phyloP scores from a whole-genome alignment of 92 coral and sea anemone species.

The Porites divaricata region DNA sequence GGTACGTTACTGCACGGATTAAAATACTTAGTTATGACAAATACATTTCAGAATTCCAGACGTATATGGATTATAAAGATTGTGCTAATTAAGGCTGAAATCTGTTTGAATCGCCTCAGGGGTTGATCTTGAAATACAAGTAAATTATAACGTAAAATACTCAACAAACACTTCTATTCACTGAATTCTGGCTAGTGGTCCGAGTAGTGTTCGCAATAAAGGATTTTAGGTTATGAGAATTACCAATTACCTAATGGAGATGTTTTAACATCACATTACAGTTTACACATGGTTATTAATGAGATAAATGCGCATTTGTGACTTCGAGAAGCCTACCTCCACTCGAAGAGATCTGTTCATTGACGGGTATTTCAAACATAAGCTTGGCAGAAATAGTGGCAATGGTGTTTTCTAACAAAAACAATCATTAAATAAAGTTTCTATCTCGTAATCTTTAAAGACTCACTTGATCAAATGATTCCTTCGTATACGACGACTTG shows the following conservation, averaged over 20 bases:
- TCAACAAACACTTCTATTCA: neutral
- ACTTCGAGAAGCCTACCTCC: neutral
- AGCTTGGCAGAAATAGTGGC: neutral
- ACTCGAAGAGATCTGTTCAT: neutral
- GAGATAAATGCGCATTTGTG: neutral
- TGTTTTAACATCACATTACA: neutral
- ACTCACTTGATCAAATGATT: neutral
- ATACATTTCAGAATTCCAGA: neutral
- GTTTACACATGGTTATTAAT: neutral
- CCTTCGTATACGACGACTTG: neutral
- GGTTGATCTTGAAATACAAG: neutral
- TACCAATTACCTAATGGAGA: no score
- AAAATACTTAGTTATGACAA: neutral
- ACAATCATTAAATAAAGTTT: neutral
- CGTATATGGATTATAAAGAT: neutral
- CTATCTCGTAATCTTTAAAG: neutral
- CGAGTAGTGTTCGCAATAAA: neutral
- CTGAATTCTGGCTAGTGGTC: no score
- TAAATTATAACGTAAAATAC: neutral
- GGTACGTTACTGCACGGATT: neutral
- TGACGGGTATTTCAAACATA: neutral
- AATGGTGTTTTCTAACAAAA: neutral
- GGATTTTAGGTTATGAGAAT: no score
- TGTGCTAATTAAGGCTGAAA: neutral
- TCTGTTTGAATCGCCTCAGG: neutral